Base-by-base conservation (phyloP, 1,140 invertebrate species). In the Drosophila kepulauana region DNA sequence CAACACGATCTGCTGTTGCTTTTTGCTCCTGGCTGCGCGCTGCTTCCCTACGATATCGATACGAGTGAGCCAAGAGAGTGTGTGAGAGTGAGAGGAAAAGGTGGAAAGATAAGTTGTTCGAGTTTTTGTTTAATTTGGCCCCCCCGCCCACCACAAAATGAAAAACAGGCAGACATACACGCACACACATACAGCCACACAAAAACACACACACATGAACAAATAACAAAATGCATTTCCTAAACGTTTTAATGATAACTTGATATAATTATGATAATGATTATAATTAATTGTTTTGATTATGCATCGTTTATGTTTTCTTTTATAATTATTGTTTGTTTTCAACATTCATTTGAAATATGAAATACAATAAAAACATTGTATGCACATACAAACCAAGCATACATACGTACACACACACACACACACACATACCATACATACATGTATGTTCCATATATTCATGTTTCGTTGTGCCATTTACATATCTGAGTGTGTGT, bases 51-150 rank as follows among this genome's bases (percentile, higher is more conserved):
- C 46, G 20, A 46, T 25, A 25, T 28, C 52, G 45, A 75, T 46
- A 13, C 38, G 46, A 72, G 45, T 51, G 64, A 77, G 57, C 65
- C 10, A 51, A 41, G 16, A 15, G 51, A 28, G 52, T 30, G 45
- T 51, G 35, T 41, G 65, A 61, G 30, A 46, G 57, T 35, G 25
- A 61, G 16, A 45, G 48, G 52, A 43, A 49, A 15, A 15, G 38
- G 33, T 43, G n/a, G 25, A 52, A 20, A 52, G 62, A 35, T 43
- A 43, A 52, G 33, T 48, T n/a, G 46, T 38, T 35, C 38, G 56
- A 54, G 30, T 68, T 73, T 67, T 67, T 48, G 51, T 64, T 48
- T 28, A 54, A 74, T 56, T 63, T 69, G 72, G 66, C 58, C 63
- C 7, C 33, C 57, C 57, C 3, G n/a, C 41, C n/a, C 11, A 56